A percentile compares a stretch with the other conserved stretches of the same genome.
Evolutionary conservation across 2,113 vertebrate species (phyloP).

Genomic region (Cavia aperea): DNA sequence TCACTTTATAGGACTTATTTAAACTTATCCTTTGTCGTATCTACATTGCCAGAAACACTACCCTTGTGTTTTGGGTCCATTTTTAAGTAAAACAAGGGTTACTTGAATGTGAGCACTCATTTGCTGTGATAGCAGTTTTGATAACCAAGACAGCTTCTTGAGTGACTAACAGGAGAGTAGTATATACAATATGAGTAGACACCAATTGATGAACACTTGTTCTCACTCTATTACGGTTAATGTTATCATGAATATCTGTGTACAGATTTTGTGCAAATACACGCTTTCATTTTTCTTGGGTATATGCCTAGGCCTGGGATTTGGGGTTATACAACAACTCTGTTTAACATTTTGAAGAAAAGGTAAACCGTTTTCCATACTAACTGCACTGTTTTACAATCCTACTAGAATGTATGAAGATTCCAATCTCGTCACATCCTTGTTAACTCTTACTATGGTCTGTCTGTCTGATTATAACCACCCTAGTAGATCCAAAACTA

Average conservation of each 20-base stretch:
- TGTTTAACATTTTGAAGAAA: neutral
- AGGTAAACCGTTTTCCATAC: neutral
- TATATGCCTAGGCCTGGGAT: neutral
- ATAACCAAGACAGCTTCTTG: neutral
- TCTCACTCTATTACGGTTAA: neutral
- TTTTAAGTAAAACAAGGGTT: neutral
- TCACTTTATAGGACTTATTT: neutral
- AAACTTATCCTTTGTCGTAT: neutral
- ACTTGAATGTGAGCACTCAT: neutral
- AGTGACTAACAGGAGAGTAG: neutral
- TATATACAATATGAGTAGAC: neutral
- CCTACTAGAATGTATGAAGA: neutral
- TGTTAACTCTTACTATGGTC: neutral
- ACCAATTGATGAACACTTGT: neutral
- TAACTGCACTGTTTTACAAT: neutral
- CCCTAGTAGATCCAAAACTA: neutral
- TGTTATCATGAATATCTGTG: neutral
- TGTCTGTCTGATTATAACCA: neutral
- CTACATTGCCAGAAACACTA: neutral
- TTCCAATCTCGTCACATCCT: neutral
- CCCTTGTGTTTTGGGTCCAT: neutral
- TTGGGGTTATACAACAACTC: neutral
- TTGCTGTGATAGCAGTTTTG: too few relatives aligned
- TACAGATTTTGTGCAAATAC: neutral
- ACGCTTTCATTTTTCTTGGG: neutral